Evolutionary conservation across 2,113 vertebrate species (phyloP), one percentile per base, ranked within the genome.

Genomic region (Channa argus): DNA sequence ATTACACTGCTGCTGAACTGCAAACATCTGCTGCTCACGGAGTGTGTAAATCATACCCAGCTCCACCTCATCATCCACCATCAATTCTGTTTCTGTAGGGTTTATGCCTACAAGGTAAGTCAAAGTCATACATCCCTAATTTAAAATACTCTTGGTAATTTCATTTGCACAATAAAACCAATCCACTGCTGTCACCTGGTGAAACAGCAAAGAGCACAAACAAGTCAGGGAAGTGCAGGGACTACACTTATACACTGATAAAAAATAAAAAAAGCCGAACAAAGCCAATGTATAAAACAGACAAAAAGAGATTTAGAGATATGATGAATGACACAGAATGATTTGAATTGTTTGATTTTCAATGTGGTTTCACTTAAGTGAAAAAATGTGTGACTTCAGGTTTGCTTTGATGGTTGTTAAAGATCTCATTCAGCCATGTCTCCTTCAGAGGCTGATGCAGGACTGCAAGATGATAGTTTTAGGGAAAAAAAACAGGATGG

Each of bases 321-420:
- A 41, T 41, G 6, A 41, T 41, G 24, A 41, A 41, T 2, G 39
- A 46, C 13, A 46, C 13, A 11, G 0, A n/a, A 24, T 37, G 34
- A 47, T 8, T 15, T 7, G 9, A 15, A 9, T 24, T 43, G 39
- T 41, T 7, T 41, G 39, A 41, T 41, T 4, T 41, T 41, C 39
- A 41, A 7, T 41, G 4, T 7, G 6, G 39, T 7, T 41, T 7
- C 39, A 4, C 39, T 41, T 41, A 5, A 41, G 39, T 7, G 4
- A 24, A 1, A 24, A 24, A 24, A 24, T 24, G 24, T 24, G 24
- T 24, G 24, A 24, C 24, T 41, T 5, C 33, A 8, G 49, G 44
- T 45, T 24, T 45, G 11, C 41, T 60, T 70, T 78, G 59, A 78
- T 56, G 8, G 11, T 7, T 41, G 39, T 7, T 41, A 44, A 58